phyloP scores from a whole-genome alignment of 2,797 vertebrate genomes.

The Florisuga fusca region DNA sequence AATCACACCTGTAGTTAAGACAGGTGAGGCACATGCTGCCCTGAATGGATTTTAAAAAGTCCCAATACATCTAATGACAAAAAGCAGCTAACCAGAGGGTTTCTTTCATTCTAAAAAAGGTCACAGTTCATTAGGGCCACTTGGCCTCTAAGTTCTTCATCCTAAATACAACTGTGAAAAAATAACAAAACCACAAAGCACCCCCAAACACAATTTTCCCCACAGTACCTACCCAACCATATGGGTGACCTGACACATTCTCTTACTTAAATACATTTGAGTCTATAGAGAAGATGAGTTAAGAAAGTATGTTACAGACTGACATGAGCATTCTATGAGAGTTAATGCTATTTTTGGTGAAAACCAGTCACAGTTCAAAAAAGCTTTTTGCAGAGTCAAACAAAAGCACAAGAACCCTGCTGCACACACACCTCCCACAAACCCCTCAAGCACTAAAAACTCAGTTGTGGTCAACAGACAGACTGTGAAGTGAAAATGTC shows the following conservation, averaged over 20 bases:
- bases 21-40: not conserved
- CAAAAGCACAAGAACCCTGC: not conserved
- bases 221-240: not conserved
- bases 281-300: not conserved
- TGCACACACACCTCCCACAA: not conserved
- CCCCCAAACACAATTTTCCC: not conserved
- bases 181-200: not conserved
- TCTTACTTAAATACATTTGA: not conserved
- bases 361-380: not conserved
- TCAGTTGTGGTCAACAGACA: not conserved
- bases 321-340: not conserved
- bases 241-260: not conserved
- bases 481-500: not conserved
- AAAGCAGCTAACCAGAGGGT: not conserved
- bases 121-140: not conserved
- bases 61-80: not conserved
- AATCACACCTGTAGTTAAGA: not conserved
- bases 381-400: not conserved
- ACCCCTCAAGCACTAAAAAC: not conserved
- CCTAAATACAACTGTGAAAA: not conserved
- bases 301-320: not conserved
- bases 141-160: not conserved
- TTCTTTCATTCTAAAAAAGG: not conserved
- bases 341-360: not conserved
- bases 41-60: not conserved